Base-by-base conservation (phyloP, 2,888 invertebrate species). In the Polyommatus iphigenia region DNA sequence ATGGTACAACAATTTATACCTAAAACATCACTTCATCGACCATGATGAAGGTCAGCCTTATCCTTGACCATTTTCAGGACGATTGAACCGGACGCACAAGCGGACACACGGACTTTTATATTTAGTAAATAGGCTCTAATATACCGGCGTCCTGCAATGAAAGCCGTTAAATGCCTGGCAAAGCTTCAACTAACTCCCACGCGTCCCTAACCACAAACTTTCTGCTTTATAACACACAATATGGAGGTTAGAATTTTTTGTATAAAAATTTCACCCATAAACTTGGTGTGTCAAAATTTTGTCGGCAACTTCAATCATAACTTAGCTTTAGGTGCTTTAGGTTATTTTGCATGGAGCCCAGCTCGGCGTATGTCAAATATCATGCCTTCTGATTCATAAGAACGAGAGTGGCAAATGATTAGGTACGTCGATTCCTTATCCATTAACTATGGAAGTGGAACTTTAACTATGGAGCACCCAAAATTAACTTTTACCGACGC, bases 151-250 rank as follows among this genome's bases (percentile, higher is more conserved):
- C 20, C 29, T 24, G 75, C 75, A 75, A 54, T 50, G 75, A 75
- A 54, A 24, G 75, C 54, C 75, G 75, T 75, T 75, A 54, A 50
- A 75, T 15, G 75, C 20, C 75, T 75, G 75, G 75, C 75, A 75
- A 41, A 75, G 75, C 75, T 50, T 75, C 75, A 75, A 75, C 75
- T 46, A 75, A 54, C 50, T 75, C 75, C 54, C 75, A 75, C 50
- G 75, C 54, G 75, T 24, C 20, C 29, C 29, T 29, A 75, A 75
- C 75, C 54, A 50, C 75, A 54, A 75, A 75, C 75, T 75, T 75
- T 54, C 75, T 75, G 50, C 50, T 75, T 75, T 50, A 75, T 29
- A 75, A 54, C 75, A 50, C 46, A 41, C 72, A 67, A 67, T 67
- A 67, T 72, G 15, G 75, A 75, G 75, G 46, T 75, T 46, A 46